Conservation (phyloP, 2,797 vertebrate genomes). For the Crossoptilon crossoptilon region DNA sequence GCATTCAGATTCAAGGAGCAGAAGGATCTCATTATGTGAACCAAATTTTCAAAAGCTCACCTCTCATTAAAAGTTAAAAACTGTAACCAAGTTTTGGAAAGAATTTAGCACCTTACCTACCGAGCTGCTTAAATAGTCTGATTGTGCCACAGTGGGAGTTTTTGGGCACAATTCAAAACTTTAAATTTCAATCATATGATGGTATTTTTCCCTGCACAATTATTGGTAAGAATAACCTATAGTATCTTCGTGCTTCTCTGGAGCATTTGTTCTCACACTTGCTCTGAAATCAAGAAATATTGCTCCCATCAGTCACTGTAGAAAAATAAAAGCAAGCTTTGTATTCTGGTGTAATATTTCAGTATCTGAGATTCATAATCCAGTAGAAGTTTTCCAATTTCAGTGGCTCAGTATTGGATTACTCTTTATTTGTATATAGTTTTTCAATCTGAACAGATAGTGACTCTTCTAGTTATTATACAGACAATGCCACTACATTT, state of each 20-base stretch:
- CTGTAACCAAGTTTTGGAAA: not conserved
- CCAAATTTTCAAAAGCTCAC: not conserved
- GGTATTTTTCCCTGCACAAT: not conserved
- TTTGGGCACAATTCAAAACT: not conserved
- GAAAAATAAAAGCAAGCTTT: not conserved
- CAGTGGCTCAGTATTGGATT: not conserved
- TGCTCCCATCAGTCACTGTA: not conserved
- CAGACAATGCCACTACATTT: not conserved
- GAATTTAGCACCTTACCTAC: not conserved
- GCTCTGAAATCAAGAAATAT: not conserved
- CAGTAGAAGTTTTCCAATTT: not conserved
- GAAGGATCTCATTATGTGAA: not conserved
- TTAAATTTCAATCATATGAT: not conserved
- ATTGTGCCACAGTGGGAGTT: not conserved
- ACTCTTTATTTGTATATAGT: not conserved
- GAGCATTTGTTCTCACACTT: not conserved
- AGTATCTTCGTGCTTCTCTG: not conserved
- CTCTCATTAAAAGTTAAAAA: conserved; percentile 1
- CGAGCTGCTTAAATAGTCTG: not conserved
- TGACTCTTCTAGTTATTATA: not conserved
- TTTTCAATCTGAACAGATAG: not conserved
- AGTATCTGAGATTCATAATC: not conserved
- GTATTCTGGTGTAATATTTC: not conserved
- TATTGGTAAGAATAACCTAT: not conserved
- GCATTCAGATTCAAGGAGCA: not conserved